A percentile compares a stretch with the other conserved stretches of the same genome.
Evolutionary conservation across 2,888 invertebrate species (phyloP).

Genomic region (Kuschelorhynchus macadamiae): DNA sequence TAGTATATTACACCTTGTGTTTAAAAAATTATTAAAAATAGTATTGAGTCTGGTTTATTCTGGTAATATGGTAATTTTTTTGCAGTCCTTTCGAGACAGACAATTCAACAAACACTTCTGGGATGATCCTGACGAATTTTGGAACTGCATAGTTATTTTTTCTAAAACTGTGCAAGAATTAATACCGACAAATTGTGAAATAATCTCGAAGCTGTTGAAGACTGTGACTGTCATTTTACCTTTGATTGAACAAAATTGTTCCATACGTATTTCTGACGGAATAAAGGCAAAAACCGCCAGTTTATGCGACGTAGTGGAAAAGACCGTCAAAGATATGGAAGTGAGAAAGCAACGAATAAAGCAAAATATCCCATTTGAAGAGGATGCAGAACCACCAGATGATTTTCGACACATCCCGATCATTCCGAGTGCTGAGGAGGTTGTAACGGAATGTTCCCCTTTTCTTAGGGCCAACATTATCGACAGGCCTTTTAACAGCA

Average conservation of each 20-base stretch:
- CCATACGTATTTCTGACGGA: slow-evolving; percentile 33
- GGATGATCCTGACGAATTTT: slow-evolving; percentile 38
- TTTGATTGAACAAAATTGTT: slow-evolving; percentile 23
- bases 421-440: slow-evolving; percentile 70
- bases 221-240: slow-evolving; percentile 25
- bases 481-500: slow-evolving; percentile 74
- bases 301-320: slow-evolving; percentile 25
- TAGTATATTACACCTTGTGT: too few relatives aligned
- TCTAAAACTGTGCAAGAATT: slow-evolving; percentile 28
- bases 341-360: slow-evolving; percentile 1
- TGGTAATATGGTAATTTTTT: too few relatives aligned
- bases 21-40: too few relatives aligned
- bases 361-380: background rate
- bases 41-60: too few relatives aligned
- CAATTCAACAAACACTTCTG: slow-evolving; percentile 29
- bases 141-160: slow-evolving; percentile 21
- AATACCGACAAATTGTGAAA: slow-evolving; percentile 29
- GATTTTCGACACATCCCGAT: slow-evolving; percentile 72
- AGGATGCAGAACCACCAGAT: slow-evolving; percentile 54
- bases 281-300: slow-evolving; percentile 23
- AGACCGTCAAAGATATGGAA: slow-evolving; percentile 22
- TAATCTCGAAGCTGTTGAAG: slow-evolving; percentile 17
- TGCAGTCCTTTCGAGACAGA: slow-evolving; percentile 17
- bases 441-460: slow-evolving; percentile 60
- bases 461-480: slow-evolving; percentile 74